Conservation (phyloP, 2,888 invertebrate genomes). For the Monopis laevigella region DNA sequence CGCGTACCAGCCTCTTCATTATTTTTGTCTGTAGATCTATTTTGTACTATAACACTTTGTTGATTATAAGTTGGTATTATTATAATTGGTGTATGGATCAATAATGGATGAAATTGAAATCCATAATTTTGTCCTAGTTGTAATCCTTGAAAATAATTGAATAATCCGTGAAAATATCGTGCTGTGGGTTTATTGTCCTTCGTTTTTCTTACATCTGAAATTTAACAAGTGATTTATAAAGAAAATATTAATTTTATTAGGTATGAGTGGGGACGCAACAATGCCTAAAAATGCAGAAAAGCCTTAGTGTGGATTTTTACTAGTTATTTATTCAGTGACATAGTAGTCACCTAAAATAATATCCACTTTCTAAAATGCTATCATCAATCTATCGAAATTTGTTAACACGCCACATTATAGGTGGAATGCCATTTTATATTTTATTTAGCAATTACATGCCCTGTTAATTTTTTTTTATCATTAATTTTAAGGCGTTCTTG, state of each 20-base stretch:
- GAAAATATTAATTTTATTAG: neutral
- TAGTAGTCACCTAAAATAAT: too few relatives aligned
- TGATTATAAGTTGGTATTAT: constrained; percentile 28
- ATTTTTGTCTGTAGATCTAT: constrained; percentile 10
- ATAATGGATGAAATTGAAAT: constrained; percentile 23
- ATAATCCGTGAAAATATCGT: constrained; percentile 24
- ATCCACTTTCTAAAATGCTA: too few relatives aligned
- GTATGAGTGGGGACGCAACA: too few relatives aligned
- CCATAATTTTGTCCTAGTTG: constrained; percentile 27
- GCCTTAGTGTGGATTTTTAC: too few relatives aligned
- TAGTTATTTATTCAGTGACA: too few relatives aligned
- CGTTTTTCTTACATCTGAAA: constrained; percentile 22
- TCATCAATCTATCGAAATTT: too few relatives aligned
- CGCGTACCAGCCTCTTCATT: neutral
- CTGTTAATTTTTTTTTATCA: too few relatives aligned
- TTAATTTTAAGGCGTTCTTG: too few relatives aligned
- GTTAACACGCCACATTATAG: too few relatives aligned
- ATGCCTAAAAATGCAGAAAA: too few relatives aligned
- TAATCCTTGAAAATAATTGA: constrained; percentile 27
- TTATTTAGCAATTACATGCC: too few relatives aligned
- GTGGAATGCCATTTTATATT: too few relatives aligned
- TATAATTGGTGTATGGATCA: constrained; percentile 28
- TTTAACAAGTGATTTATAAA: neutral
- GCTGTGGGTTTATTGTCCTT: constrained; percentile 18
- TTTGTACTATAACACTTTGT: constrained; percentile 27